phyloP scores from a whole-genome alignment of 2,113 vertebrate species.

The Rhipidura dahli region DNA sequence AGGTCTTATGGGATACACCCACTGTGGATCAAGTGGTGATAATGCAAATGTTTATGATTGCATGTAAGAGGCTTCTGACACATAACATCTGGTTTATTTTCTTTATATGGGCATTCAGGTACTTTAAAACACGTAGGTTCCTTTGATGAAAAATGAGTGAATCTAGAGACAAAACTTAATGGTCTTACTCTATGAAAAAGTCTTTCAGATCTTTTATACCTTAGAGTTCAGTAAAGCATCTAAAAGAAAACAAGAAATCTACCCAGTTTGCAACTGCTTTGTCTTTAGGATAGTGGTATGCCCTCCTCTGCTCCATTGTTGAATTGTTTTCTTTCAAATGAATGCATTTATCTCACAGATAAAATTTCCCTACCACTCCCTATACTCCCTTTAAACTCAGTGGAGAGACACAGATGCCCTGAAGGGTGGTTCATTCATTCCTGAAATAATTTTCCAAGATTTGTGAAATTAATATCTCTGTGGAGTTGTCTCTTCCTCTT shows the following conservation, averaged over 20 bases:
- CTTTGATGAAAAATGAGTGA: constrained; percentile 34
- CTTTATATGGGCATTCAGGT: background rate
- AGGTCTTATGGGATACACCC: background rate
- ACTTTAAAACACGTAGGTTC: constrained; percentile 15
- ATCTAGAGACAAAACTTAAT: background rate
- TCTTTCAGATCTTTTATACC: background rate
- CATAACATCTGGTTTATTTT: background rate
- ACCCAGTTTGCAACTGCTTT: background rate
- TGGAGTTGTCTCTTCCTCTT: background rate
- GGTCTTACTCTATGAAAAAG: background rate
- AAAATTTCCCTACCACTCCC: background rate
- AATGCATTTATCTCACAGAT: background rate
- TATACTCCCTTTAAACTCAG: background rate
- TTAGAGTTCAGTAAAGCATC: constrained; percentile 16
- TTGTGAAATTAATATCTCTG: background rate
- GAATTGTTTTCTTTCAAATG: background rate
- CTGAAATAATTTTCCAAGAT: background rate
- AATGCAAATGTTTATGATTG: constrained; percentile 33
- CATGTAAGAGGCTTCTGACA: background rate
- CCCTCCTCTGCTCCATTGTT: background rate
- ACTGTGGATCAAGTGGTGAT: background rate
- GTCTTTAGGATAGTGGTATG: background rate
- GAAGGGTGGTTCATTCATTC: background rate
- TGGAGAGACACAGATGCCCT: background rate
- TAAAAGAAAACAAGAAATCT: constrained; percentile 44